Evolutionary conservation across 2,113 vertebrate species (phyloP).

Genomic region (Astur gentilis): DNA sequence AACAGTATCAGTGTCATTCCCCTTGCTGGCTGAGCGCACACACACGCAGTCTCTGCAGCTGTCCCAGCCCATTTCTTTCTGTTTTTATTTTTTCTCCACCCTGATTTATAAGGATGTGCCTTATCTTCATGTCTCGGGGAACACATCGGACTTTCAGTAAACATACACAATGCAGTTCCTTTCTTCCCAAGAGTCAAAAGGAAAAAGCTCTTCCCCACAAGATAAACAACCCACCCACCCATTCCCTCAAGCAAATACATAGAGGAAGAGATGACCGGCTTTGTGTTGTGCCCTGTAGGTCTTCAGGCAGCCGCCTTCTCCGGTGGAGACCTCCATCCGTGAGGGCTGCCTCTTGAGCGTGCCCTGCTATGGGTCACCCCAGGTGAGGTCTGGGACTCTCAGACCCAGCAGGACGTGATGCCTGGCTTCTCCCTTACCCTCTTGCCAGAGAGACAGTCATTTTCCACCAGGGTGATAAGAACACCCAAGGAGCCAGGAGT

Average conservation of each 20-base stretch:
- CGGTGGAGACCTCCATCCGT: neutral
- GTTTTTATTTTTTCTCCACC: neutral
- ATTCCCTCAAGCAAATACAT: neutral
- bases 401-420: neutral
- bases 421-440: neutral
- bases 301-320: neutral
- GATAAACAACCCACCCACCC: conserved; percentile 23
- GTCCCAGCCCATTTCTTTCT: neutral
- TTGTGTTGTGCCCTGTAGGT: neutral
- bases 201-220: conserved; percentile 22
- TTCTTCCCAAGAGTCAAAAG: conserved; percentile 9
- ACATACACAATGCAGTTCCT: neutral
- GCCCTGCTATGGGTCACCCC: neutral
- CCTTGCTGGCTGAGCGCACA: conserved; percentile 18
- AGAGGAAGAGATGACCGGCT: neutral
- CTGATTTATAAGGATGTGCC: conserved; percentile 16
- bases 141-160: neutral
- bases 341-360: neutral
- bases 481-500: neutral
- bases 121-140: neutral
- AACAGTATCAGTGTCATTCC: conserved; percentile 32
- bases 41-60: neutral
- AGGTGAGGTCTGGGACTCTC: neutral
- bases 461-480: neutral
- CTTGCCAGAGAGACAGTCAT: neutral